phyloP scores from a whole-genome alignment of 1,140 invertebrate genomes.

The Drosophila guanche region DNA sequence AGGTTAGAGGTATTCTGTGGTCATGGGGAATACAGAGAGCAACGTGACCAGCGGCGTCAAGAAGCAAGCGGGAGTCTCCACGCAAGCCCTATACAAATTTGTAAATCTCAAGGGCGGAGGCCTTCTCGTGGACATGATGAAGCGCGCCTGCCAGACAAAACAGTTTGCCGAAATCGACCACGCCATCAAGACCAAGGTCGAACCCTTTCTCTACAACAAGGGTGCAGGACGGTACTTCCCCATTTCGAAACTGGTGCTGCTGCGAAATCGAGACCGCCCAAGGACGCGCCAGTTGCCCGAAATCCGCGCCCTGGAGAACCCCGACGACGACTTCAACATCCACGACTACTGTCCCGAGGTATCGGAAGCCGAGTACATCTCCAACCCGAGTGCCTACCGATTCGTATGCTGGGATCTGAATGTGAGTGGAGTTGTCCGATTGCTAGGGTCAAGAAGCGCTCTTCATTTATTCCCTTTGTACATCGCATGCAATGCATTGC shows the following conservation, averaged over 20 bases:
- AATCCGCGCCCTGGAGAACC: conserved; percentile 90
- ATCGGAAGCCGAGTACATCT: conserved; percentile 85
- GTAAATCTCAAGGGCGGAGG: conserved; percentile 96
- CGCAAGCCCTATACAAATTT: conserved; percentile 92
- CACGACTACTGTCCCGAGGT: conserved; percentile 88
- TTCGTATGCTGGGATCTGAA: conserved; percentile 96
- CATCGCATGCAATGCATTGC: neutral
- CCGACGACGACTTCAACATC: conserved; percentile 91
- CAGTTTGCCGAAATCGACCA: conserved; percentile 95
- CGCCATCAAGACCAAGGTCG: conserved; percentile 94
- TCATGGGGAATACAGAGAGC: conserved; percentile 96
- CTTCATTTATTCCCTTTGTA: neutral
- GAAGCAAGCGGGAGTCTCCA: conserved; percentile 93
- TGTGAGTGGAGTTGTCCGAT: conserved; percentile 68
- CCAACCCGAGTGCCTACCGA: conserved; percentile 87
- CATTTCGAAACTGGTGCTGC: conserved; percentile 92
- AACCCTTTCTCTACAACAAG: conserved; percentile 96
- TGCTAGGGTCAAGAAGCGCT: neutral
- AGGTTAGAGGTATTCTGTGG: conserved; percentile 9
- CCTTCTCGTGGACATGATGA: conserved; percentile 96
- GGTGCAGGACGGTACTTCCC: conserved; percentile 95
- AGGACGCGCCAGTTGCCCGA: conserved; percentile 91
- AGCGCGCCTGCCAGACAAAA: conserved; percentile 93
- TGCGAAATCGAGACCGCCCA: conserved; percentile 93
- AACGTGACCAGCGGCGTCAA: conserved; percentile 96